These are phyloP conservation scores for Rallus limicola DNA, from an alignment of 2,113 vertebrate genomes.

Conservation along the genomic window DNA sequence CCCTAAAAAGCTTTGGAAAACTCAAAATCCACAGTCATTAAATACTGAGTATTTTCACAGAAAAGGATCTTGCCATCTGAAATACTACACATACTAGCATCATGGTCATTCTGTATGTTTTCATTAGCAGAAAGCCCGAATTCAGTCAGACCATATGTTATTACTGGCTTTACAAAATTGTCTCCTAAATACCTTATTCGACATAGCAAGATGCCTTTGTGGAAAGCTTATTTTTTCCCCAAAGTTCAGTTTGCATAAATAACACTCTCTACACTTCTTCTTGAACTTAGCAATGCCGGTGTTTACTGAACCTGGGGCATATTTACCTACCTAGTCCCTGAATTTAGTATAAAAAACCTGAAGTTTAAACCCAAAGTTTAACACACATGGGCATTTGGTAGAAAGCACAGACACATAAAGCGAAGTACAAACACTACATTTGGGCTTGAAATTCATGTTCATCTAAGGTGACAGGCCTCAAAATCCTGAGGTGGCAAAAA, in stretches of 20 bases:
- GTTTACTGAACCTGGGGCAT: background rate
- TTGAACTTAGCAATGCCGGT: background rate
- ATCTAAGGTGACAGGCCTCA: background rate
- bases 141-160: background rate
- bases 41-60: background rate
- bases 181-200: background rate
- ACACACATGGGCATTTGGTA: rapidly evolving
- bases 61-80: background rate
- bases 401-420: rapidly evolving
- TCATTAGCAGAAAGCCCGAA: background rate
- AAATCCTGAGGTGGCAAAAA: background rate
- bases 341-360: background rate
- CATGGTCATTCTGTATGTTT: background rate
- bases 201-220: background rate
- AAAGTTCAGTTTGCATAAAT: background rate
- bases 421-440: rapidly evolving
- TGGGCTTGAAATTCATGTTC: background rate
- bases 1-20: background rate
- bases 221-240: background rate
- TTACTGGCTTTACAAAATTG: background rate
- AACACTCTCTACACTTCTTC: background rate
- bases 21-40: background rate
- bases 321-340: background rate
- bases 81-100: background rate
- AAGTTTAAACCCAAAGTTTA: background rate